Evolutionary conservation across 2,888 invertebrate species (phyloP).

Genomic region (Melanargia galathea): DNA sequence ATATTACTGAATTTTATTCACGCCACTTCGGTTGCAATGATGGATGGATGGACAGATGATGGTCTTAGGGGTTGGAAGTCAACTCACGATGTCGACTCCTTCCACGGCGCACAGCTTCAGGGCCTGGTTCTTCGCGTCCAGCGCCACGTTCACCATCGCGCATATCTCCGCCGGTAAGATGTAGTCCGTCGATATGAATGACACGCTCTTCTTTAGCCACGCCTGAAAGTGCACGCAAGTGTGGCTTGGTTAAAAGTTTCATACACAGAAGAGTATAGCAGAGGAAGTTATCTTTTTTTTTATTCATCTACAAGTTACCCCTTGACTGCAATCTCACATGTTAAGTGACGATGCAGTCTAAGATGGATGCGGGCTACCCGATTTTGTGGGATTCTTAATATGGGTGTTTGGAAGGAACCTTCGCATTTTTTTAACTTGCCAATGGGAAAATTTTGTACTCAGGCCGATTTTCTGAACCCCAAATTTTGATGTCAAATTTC

Average conservation of each 20-base stretch:
- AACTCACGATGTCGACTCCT: conserved; percentile 95
- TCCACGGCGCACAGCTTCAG: conserved; percentile 97
- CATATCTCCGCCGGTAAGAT: conserved; percentile 98
- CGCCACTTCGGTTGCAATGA: conserved; percentile 28
- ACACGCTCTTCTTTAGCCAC: conserved; percentile 95
- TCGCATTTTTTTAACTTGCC: too few relatives aligned
- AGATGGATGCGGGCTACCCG: too few relatives aligned
- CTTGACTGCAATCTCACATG: too few relatives aligned
- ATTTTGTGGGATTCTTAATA: too few relatives aligned
- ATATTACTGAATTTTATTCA: conserved; percentile 15
- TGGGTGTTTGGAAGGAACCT: too few relatives aligned
- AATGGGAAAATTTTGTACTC: too few relatives aligned
- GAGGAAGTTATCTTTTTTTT: too few relatives aligned
- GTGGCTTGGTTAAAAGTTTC: neutral
- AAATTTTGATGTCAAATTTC: too few relatives aligned
- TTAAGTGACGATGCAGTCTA: too few relatives aligned
- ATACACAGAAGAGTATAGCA: too few relatives aligned
- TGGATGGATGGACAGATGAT: conserved; percentile 27
- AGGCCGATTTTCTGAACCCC: too few relatives aligned
- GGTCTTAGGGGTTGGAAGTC: conserved; percentile 17
- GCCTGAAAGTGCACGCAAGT: conserved; percentile 78
- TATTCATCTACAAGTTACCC: too few relatives aligned
- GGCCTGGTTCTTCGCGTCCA: conserved; percentile 98
- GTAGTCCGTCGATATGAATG: conserved; percentile 98
- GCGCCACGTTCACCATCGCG: conserved; percentile 99